A percentile compares a stretch with the other conserved stretches of the same genome.
Conservation (phyloP, 2,113 vertebrate genomes). For the Silurus asotus region DNA sequence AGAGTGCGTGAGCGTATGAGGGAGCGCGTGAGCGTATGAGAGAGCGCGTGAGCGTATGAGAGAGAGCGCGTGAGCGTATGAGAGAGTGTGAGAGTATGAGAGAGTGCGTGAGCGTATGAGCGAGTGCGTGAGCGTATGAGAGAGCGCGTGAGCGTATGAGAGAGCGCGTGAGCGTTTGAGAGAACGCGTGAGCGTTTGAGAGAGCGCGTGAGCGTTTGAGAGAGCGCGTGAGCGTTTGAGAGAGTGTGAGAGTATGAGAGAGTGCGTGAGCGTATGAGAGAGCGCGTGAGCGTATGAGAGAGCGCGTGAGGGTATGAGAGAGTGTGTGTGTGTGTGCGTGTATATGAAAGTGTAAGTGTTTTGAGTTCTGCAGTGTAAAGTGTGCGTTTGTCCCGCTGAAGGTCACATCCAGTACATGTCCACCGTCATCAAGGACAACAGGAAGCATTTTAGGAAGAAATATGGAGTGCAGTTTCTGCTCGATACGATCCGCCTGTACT, state of each 20-base stretch:
- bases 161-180: no score
- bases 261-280: no score
- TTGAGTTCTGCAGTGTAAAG: not conserved
- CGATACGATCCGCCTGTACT: conserved; percentile 89
- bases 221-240: not conserved
- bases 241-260: not conserved
- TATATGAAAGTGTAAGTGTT: not conserved
- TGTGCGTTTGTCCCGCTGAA: conserved; percentile 60
- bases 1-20: no score
- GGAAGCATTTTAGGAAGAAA: conserved; percentile 92
- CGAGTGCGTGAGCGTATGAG: no score
- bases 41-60: not conserved
- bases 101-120: no score
- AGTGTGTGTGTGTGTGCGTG: not conserved
- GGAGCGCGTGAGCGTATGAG: no score
- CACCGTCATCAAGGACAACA: conserved; percentile 94
- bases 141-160: not conserved
- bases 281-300: no score
- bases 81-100: no score
- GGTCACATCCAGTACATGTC: conserved; percentile 98
- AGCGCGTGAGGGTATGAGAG: not conserved
- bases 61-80: no score
- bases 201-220: not conserved
- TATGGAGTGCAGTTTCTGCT: conserved; percentile 94
- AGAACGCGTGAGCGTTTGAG: no score